phyloP scores from a whole-genome alignment of 2,113 vertebrate genomes.

The Lichenostomus cassidix region DNA sequence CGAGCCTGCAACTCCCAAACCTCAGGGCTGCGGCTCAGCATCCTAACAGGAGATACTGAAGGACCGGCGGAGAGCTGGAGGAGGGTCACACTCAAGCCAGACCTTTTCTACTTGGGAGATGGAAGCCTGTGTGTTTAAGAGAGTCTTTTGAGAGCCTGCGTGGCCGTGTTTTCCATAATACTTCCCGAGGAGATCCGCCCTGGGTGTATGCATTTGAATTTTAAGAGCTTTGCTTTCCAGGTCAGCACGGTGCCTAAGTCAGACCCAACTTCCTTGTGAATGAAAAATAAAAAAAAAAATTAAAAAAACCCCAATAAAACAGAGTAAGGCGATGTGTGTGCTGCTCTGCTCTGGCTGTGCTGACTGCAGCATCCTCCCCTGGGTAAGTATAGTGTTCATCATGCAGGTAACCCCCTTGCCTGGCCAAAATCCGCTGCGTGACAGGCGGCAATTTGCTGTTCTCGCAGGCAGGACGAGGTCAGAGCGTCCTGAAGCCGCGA shows the following conservation, averaged over 20 bases:
- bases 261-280: not conserved
- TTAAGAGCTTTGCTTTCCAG: constrained; percentile 21
- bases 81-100: not conserved
- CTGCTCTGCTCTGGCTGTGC: not conserved
- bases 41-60: not conserved
- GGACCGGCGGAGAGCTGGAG: not conserved
- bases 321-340: not conserved
- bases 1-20: constrained; percentile 34
- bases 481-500: not conserved
- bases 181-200: not conserved
- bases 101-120: not conserved
- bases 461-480: not conserved
- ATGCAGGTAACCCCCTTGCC: not conserved
- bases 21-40: constrained; percentile 9
- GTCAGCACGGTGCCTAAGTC: not conserved
- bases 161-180: not conserved
- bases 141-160: not conserved
- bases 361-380: not conserved
- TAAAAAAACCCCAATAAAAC: too few relatives aligned
- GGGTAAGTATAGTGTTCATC: not conserved
- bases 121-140: not conserved
- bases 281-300: not conserved
- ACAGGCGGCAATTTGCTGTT: not conserved
- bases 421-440: not conserved
- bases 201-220: not conserved